Conservation (phyloP, 2,797 vertebrate genomes). For the Gadopsis bispinosus region DNA sequence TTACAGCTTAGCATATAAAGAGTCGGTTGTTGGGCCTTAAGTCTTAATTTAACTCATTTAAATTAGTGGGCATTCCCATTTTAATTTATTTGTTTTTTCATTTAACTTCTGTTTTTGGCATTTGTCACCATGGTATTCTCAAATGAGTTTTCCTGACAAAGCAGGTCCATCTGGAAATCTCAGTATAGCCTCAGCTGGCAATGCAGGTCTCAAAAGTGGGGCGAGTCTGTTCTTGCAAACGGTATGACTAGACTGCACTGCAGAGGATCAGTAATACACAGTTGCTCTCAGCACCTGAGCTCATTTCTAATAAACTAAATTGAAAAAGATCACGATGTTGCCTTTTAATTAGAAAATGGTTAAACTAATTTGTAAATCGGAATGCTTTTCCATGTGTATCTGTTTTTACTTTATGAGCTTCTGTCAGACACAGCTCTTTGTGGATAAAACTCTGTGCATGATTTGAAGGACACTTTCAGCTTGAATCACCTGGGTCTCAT, state of each 20-base stretch:
- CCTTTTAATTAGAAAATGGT: slow-evolving; percentile 12
- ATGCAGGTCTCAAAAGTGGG: slow-evolving; percentile 65
- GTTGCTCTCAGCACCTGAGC: slow-evolving; percentile 7
- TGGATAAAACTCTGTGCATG: slow-evolving; percentile 4
- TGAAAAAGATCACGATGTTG: neutral
- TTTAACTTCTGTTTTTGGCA: slow-evolving; percentile 12
- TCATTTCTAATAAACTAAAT: slow-evolving; percentile 19
- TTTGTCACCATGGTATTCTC: slow-evolving; percentile 16
- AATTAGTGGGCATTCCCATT: neutral
- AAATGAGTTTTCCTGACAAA: slow-evolving; percentile 37
- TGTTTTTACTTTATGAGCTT: slow-evolving; percentile 18
- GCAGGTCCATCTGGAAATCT: slow-evolving; percentile 62
- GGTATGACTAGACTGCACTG: slow-evolving; percentile 30
- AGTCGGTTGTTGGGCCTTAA: neutral
- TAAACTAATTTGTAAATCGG: neutral
- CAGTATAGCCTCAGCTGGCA: slow-evolving; percentile 54
- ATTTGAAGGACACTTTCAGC: slow-evolving; percentile 16
- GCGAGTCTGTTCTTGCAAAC: slow-evolving; percentile 49
- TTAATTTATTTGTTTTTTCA: neutral
- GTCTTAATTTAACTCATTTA: too few relatives aligned
- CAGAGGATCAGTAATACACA: slow-evolving; percentile 29
- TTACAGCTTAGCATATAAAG: neutral
- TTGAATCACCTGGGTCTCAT: slow-evolving; percentile 33
- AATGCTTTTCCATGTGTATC: neutral
- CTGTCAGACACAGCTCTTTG: neutral